These are phyloP conservation scores for Phrynocephalus forsythii DNA, from an alignment of 2,797 vertebrate genomes.

Conservation along the genomic window DNA sequence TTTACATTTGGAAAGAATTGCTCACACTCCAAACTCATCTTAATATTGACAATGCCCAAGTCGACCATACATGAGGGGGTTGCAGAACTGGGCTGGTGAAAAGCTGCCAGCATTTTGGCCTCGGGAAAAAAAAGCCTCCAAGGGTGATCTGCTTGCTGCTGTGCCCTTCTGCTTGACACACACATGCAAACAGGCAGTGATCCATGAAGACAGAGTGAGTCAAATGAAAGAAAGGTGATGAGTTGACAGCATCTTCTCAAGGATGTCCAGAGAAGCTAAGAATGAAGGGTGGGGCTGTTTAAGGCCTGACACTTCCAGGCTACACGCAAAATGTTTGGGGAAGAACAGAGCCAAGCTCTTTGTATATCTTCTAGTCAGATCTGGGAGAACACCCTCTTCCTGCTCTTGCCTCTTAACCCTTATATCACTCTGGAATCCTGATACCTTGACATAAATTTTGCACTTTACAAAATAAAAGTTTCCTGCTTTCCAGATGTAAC, in stretches of 20 bases:
- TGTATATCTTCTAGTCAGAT: not conserved
- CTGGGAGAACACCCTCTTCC: conserved; percentile 14
- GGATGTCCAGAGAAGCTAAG: conserved; percentile 68
- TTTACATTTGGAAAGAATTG: conserved; percentile 11
- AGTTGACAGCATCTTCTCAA: conserved; percentile 75
- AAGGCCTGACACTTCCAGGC: conserved; percentile 55
- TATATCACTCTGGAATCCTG: conserved; percentile 45
- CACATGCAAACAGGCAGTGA: conserved; percentile 60
- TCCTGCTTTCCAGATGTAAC: conserved; percentile 44
- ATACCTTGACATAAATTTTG: not conserved
- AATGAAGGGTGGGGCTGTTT: conserved; percentile 57
- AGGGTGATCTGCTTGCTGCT: conserved; percentile 67
- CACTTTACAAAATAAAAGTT: not conserved
- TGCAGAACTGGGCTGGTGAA: conserved; percentile 60
- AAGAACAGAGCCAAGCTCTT: conserved; percentile 33
- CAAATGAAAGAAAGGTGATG: conserved; percentile 72
- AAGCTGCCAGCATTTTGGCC: conserved; percentile 53
- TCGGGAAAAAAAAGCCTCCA: conserved; percentile 61
- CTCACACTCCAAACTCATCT: conserved; percentile 46
- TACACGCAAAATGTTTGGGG: conserved; percentile 33
- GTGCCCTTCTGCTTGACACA: conserved; percentile 70
- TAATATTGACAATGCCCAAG: conserved; percentile 54
- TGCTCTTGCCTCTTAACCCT: conserved; percentile 28
- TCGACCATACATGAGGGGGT: conserved; percentile 45
- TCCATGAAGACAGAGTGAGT: conserved; percentile 70